Conservation (phyloP, 2,888 invertebrate genomes). For the Netelia melanura region DNA sequence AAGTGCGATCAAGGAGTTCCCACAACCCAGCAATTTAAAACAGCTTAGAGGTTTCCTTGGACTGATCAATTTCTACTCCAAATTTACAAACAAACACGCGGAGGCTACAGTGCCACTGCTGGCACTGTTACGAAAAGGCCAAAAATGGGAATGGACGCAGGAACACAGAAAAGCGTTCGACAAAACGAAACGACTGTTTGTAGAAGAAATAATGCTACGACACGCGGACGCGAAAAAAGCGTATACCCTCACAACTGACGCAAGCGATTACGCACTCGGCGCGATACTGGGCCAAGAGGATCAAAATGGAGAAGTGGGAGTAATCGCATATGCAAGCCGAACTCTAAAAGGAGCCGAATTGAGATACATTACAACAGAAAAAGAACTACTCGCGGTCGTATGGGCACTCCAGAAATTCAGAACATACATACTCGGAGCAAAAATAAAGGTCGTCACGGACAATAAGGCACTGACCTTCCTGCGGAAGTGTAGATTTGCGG, state of each 20-base stretch:
- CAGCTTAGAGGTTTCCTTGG: too few relatives aligned
- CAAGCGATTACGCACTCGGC: not conserved
- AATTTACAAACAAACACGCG: too few relatives aligned
- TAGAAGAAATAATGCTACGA: not conserved
- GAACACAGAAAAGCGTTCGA: not conserved
- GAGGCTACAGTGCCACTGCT: constrained; percentile 43
- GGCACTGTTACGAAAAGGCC: constrained; percentile 63
- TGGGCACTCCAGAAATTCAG: constrained; percentile 23
- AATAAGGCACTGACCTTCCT: not conserved
- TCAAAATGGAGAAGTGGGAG: not conserved
- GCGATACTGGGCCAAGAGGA: not conserved
- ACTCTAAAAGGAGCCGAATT: not conserved
- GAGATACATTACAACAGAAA: not conserved
- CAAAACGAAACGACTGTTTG: constrained; percentile 5
- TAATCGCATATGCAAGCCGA: not conserved
- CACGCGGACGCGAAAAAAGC: too few relatives aligned
- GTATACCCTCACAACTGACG: not conserved
- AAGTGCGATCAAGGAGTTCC: too few relatives aligned
- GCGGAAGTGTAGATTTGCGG: not conserved
- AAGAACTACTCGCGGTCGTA: constrained; percentile 23
- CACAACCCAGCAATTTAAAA: too few relatives aligned
- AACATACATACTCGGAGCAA: not conserved
- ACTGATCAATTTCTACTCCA: too few relatives aligned
- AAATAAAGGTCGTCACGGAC: not conserved
- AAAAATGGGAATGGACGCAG: constrained; percentile 13